Evolutionary conservation across 2,797 vertebrate genomes (phyloP).

Genomic region (Semaprochilodus insignis): DNA sequence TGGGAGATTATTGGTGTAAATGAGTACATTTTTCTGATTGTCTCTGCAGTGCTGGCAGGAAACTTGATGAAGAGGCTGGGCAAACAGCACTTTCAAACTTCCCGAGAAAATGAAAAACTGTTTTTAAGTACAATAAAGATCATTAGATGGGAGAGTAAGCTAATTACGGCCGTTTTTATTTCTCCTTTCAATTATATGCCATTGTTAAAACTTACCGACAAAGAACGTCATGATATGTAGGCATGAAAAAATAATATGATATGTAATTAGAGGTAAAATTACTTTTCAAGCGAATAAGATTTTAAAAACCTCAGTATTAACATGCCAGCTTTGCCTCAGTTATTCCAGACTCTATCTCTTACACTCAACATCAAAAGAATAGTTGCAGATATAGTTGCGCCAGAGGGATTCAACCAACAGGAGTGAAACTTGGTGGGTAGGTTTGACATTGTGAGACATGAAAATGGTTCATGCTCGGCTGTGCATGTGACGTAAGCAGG

Average conservation of each 20-base stretch:
- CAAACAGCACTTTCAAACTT: conserved; percentile 76
- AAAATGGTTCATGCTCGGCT: too few relatives aligned
- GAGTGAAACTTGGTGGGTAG: too few relatives aligned
- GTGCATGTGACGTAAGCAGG: too few relatives aligned
- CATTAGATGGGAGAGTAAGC: conserved; percentile 78
- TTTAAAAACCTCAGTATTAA: conserved; percentile 35
- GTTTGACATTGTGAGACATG: too few relatives aligned
- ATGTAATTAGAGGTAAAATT: conserved; percentile 77
- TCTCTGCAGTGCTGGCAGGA: conserved; percentile 46
- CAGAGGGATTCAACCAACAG: too few relatives aligned
- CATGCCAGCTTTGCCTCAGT: not conserved
- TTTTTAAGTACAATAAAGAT: conserved; percentile 78
- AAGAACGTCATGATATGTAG: conserved; percentile 73
- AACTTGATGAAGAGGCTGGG: conserved; percentile 61
- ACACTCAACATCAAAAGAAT: too few relatives aligned
- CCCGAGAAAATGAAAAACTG: conserved; percentile 74
- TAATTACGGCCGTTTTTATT: conserved; percentile 80
- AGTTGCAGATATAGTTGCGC: too few relatives aligned
- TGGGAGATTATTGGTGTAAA: conserved; percentile 80
- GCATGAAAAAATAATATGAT: conserved; percentile 66
- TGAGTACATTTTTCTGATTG: conserved; percentile 75
- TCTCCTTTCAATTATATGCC: conserved; percentile 78
- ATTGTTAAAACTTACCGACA: conserved; percentile 74
- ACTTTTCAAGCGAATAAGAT: conserved; percentile 67
- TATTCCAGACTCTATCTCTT: too few relatives aligned